phyloP scores from a whole-genome alignment of 2,888 invertebrate species.

The Nemapogon koenigi region DNA sequence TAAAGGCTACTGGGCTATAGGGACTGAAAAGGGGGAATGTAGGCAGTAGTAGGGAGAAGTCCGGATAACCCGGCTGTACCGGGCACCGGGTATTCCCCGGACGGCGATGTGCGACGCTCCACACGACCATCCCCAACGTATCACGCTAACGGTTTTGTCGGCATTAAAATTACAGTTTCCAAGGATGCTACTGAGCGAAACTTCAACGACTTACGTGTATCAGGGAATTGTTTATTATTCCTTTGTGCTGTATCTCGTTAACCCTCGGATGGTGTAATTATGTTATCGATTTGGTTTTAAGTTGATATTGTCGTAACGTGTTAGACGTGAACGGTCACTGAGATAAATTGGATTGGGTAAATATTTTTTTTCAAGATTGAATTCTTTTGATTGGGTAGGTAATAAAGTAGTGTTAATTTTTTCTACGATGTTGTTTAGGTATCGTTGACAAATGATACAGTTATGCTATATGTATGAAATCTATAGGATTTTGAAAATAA shows the following conservation, averaged over 20 bases:
- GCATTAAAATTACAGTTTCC: slow-evolving; percentile 61
- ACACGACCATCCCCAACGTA: slow-evolving; percentile 26
- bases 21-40: neutral
- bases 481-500: too few species aligned
- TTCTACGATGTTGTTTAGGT: too few species aligned
- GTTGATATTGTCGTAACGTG: too few species aligned
- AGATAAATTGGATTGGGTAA: too few species aligned
- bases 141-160: slow-evolving; percentile 46
- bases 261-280: neutral
- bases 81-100: slow-evolving; percentile 5
- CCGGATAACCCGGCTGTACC: neutral
- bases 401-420: too few species aligned
- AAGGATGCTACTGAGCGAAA: slow-evolving; percentile 43
- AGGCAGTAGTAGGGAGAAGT: neutral
- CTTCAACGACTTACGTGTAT: slow-evolving; percentile 41
- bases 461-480: too few species aligned
- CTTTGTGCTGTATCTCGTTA: slow-evolving; percentile 40
- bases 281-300: slow-evolving; percentile 3
- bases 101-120: slow-evolving; percentile 4
- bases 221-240: slow-evolving; percentile 53
- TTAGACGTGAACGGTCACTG: too few species aligned
- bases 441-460: too few species aligned
- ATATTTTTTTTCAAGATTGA: too few species aligned
- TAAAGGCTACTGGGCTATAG: neutral
- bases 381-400: too few species aligned